A percentile compares a stretch with the other conserved stretches of the same genome.
phyloP scores from a whole-genome alignment of 2,113 vertebrate species.

The Lycocorax pyrrhopterus region DNA sequence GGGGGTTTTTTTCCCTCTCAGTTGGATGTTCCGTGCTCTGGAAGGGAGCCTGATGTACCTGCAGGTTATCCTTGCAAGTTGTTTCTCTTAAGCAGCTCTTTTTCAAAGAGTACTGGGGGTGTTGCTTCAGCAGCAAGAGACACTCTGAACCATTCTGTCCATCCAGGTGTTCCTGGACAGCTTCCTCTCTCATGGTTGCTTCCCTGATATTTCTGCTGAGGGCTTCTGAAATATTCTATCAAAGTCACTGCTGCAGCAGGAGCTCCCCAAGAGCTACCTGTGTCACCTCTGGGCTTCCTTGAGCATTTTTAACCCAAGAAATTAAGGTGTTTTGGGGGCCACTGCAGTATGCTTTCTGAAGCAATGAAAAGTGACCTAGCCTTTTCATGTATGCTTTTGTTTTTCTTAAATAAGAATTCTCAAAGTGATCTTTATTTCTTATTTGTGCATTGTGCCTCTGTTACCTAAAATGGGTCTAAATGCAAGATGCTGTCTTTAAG shows the following conservation, averaged over 20 bases:
- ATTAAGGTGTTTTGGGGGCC: background rate
- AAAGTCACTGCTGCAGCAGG: background rate
- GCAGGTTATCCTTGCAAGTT: background rate
- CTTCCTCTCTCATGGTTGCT: background rate
- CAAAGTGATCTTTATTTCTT: background rate
- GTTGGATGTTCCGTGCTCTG: background rate
- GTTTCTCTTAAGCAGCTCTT: background rate
- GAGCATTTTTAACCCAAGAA: background rate
- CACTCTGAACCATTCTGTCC: accelerated
- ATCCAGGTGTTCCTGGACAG: background rate
- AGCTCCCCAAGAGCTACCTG: background rate
- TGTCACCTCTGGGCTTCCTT: background rate
- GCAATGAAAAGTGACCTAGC: background rate
- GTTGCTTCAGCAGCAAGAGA: background rate
- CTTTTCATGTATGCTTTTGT: background rate
- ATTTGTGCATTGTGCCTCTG: background rate
- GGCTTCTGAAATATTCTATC: accelerated
- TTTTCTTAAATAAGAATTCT: background rate
- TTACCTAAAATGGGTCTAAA: background rate
- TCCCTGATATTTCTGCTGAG: background rate
- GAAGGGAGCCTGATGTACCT: background rate
- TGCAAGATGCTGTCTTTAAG: background rate
- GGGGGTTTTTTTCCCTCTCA: background rate
- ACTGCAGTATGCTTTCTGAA: background rate
- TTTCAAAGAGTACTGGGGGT: background rate